These are phyloP conservation scores for Drosophila greeni DNA, from an alignment of 2,888 invertebrate genomes.

Conservation along the genomic window DNA sequence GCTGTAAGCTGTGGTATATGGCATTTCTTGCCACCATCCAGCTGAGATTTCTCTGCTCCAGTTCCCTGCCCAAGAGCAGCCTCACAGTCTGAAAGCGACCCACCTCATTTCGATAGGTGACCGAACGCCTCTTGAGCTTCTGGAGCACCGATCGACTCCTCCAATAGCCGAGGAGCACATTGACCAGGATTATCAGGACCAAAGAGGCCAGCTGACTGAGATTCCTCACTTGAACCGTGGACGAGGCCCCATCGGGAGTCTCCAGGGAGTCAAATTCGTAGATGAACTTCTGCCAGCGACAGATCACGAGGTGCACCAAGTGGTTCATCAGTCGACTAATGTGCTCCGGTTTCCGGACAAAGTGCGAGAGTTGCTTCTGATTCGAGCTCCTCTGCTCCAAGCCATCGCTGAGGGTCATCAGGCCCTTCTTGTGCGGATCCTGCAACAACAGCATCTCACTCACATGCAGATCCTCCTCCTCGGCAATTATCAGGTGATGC, in stretches of 20 bases:
- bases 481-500: slow-evolving; percentile 87
- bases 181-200: slow-evolving; percentile 83
- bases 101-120: slow-evolving; percentile 42
- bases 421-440: slow-evolving; percentile 59
- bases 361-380: slow-evolving; percentile 79
- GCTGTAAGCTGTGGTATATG: slow-evolving; percentile 78
- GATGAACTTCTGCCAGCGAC: slow-evolving; percentile 89
- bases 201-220: slow-evolving; percentile 81
- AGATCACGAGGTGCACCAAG: slow-evolving; percentile 84
- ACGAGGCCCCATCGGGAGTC: slow-evolving; percentile 80
- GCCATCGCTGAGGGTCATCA: slow-evolving; percentile 57
- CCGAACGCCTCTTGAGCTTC: slow-evolving; percentile 53
- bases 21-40: slow-evolving; percentile 78
- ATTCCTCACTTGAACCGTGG: slow-evolving; percentile 64
- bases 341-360: slow-evolving; percentile 82
- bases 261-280: slow-evolving; percentile 88
- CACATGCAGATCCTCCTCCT: slow-evolving; percentile 85
- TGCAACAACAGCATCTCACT: slow-evolving; percentile 86
- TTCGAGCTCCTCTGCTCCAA: slow-evolving; percentile 20
- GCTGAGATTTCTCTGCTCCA: slow-evolving; percentile 71
- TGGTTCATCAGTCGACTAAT: slow-evolving; percentile 84
- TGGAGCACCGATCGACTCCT: slow-evolving; percentile 74
- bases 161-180: slow-evolving; percentile 82
- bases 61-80: slow-evolving; percentile 77
- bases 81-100: slow-evolving; percentile 55